Evolutionary conservation across 2,888 invertebrate species (phyloP).

Genomic region (Lasioglossum malachurum): DNA sequence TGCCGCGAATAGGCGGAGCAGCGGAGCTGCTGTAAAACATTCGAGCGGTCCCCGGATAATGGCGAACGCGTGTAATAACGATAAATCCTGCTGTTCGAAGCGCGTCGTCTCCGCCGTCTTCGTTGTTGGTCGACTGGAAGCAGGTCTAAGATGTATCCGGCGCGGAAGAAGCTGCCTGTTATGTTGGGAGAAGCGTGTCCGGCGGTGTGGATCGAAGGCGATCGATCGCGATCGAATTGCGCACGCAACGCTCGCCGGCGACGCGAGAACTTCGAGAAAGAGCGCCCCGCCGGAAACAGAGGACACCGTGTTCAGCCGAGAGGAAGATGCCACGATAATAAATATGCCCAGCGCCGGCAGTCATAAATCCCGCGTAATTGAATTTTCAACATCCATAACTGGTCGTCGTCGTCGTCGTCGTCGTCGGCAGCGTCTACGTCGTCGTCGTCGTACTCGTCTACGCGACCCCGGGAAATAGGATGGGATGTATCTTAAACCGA

Average conservation of each 20-base stretch:
- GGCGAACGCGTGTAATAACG: conserved; percentile 18
- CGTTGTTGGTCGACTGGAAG: neutral
- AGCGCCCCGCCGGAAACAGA: conserved; percentile 24
- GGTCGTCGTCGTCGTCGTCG: conserved; percentile 61
- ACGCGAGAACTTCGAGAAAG: conserved; percentile 15
- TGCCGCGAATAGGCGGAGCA: conserved; percentile 25
- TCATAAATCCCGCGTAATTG: conserved; percentile 81
- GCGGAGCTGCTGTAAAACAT: conserved; percentile 24
- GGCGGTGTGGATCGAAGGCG: neutral
- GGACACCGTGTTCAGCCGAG: conserved; percentile 24
- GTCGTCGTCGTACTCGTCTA: conserved; percentile 55
- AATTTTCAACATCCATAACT: conserved; percentile 80
- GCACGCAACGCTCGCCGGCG: conserved; percentile 12
- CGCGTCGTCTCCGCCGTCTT: neutral
- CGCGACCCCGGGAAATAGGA: conserved; percentile 76
- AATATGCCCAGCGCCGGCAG: conserved; percentile 76
- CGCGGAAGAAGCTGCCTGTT: neutral
- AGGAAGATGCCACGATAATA: conserved; percentile 71
- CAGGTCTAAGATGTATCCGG: neutral
- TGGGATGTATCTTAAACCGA: conserved; percentile 76
- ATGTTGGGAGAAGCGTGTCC: neutral
- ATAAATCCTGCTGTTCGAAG: conserved; percentile 34
- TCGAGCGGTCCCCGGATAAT: conserved; percentile 17
- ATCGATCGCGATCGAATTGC: conserved; percentile 35
- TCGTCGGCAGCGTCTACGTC: conserved; percentile 41